Percentiles rank a stretch among this genome's conserved stretches.
These are phyloP conservation scores for Grantiella picta DNA, from an alignment of 2,113 vertebrate species.

Conservation along the genomic window DNA sequence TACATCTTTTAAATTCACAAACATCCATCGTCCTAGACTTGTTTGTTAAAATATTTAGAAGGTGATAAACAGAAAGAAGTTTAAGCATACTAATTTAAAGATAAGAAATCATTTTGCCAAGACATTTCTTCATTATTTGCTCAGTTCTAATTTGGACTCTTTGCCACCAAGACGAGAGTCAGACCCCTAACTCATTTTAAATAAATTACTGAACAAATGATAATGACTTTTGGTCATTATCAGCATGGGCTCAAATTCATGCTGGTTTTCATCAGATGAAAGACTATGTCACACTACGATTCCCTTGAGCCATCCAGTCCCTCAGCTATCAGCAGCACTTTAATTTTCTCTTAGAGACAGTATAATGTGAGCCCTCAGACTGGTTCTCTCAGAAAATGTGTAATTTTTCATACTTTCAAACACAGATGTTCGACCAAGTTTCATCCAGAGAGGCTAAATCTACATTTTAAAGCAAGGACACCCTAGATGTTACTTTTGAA, in stretches of 20 bases:
- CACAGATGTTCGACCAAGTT: slow-evolving; percentile 60
- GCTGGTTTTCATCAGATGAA: slow-evolving; percentile 68
- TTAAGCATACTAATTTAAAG: background rate
- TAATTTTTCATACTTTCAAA: slow-evolving; percentile 64
- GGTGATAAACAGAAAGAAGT: background rate
- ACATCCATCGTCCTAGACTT: background rate
- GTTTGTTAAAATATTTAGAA: slow-evolving; percentile 30
- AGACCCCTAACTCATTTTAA: slow-evolving; percentile 56
- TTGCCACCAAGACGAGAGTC: background rate
- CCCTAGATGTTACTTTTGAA: slow-evolving; percentile 76
- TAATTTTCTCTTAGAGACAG: slow-evolving; percentile 64
- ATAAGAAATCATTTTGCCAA: background rate
- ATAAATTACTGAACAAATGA: slow-evolving; percentile 61
- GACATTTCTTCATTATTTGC: slow-evolving; percentile 9
- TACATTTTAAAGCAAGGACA: slow-evolving; percentile 85
- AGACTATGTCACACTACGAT: slow-evolving; percentile 55
- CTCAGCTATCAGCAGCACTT: slow-evolving; percentile 60
- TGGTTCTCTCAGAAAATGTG: slow-evolving; percentile 57
- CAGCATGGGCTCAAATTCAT: slow-evolving; percentile 55
- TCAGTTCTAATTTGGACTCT: slow-evolving; percentile 17
- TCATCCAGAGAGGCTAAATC: slow-evolving; percentile 76
- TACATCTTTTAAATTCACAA: slow-evolving; percentile 2
- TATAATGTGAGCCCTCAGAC: slow-evolving; percentile 61
- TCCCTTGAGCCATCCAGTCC: slow-evolving; percentile 64
- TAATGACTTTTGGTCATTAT: slow-evolving; percentile 63